These are phyloP conservation scores for Smutsia temminckii DNA, from an alignment of 2,797 vertebrate species.

Conservation along the genomic window DNA sequence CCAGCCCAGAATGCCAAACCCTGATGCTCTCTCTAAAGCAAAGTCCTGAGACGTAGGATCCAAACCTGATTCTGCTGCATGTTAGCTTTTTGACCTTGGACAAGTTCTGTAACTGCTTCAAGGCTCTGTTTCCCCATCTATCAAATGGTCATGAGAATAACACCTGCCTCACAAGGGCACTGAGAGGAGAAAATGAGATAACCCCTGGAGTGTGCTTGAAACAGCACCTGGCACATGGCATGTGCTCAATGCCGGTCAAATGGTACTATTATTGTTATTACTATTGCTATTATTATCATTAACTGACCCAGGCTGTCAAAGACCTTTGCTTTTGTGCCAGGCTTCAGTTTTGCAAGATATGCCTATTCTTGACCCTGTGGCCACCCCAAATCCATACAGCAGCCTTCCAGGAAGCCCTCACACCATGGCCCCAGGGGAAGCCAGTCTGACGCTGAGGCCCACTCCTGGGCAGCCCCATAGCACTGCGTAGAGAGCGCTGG, in stretches of 20 bases:
- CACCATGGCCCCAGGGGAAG: neutral
- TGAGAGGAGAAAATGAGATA: neutral
- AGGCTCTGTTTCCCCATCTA: slow-evolving; percentile 11
- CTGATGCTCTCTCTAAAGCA: neutral
- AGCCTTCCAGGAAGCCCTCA: neutral
- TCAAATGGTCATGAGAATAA: neutral
- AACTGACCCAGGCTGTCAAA: neutral
- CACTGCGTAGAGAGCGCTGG: neutral
- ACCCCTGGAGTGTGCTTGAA: neutral
- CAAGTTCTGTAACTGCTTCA: neutral
- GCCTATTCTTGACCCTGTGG: neutral
- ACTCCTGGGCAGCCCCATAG: neutral
- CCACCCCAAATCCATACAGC: neutral
- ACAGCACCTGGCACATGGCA: neutral
- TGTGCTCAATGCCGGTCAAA: neutral
- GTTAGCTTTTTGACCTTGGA: neutral
- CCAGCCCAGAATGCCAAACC: neutral
- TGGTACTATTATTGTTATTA: neutral
- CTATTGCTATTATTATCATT: neutral
- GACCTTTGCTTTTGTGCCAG: neutral
- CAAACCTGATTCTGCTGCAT: neutral
- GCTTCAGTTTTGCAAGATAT: neutral
- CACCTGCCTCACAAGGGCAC: neutral
- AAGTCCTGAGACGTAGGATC: neutral
- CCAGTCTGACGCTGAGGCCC: neutral